phyloP scores from a whole-genome alignment of 92 coral and sea anemone species.

The Muricea muricata region DNA sequence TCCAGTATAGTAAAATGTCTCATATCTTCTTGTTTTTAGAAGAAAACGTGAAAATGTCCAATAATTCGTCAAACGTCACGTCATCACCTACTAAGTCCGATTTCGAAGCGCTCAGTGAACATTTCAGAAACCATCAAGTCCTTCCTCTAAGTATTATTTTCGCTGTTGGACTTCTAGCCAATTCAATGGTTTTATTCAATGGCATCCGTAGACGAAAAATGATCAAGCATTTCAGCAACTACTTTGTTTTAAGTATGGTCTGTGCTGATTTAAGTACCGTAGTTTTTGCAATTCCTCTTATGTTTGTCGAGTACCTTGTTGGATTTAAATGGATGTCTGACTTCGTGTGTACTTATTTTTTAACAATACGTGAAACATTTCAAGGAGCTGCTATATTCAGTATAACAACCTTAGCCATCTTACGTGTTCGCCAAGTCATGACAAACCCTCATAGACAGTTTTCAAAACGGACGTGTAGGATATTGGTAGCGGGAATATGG shows the following conservation, averaged over 20 bases:
- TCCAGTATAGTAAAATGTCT: no score
- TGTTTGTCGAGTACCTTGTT: constrained; percentile 24
- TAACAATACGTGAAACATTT: constrained; percentile 37
- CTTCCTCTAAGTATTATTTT: background rate
- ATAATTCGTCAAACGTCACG: background rate
- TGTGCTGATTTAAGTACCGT: constrained; percentile 19
- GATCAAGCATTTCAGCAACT: constrained; percentile 2
- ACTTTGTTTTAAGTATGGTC: constrained; percentile 23
- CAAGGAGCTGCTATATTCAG: background rate
- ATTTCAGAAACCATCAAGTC: constrained; percentile 10
- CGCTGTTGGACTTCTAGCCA: constrained; percentile 7
- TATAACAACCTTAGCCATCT: background rate
- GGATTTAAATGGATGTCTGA: constrained; percentile 2
- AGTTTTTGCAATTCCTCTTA: background rate
- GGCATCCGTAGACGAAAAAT: background rate
- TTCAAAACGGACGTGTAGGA: background rate
- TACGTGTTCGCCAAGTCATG: constrained; percentile 3
- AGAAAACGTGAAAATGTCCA: background rate
- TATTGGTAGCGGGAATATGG: background rate
- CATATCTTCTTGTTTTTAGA: background rate
- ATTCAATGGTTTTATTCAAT: constrained; percentile 15
- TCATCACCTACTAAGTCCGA: background rate
- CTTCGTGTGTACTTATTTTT: constrained; percentile 13
- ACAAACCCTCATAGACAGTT: background rate
- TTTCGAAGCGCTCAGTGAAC: background rate